Conservation (phyloP, 2,888 invertebrate species). For the Tachina lurida region DNA sequence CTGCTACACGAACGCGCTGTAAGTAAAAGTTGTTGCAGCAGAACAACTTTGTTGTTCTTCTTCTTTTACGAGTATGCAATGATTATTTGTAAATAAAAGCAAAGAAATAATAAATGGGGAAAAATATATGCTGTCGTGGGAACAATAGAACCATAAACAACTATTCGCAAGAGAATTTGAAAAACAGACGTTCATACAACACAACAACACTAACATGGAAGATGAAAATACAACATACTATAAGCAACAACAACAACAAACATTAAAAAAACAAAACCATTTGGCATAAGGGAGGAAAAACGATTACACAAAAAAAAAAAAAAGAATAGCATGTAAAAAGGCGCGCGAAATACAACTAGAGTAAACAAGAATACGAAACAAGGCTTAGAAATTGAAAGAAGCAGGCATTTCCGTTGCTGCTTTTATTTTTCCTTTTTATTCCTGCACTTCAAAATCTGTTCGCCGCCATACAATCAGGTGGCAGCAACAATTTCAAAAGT, state of each 20-base stretch:
- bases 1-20: conserved; percentile 6
- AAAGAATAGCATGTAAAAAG: conserved; percentile 47
- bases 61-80: conserved; percentile 8
- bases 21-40: conserved; percentile 27
- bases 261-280: conserved; percentile 8
- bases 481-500: conserved; percentile 28
- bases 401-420: conserved; percentile 60
- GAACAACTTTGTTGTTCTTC: conserved; percentile 33
- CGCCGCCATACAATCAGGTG: conserved; percentile 29
- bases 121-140: conserved; percentile 52
- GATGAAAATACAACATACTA: conserved; percentile 28
- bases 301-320: not conserved
- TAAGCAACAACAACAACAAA: conserved; percentile 46
- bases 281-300: conserved; percentile 6
- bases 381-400: conserved; percentile 49
- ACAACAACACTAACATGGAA: not conserved
- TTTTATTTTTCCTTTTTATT: conserved; percentile 4
- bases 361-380: conserved; percentile 62
- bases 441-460: conserved; percentile 41
- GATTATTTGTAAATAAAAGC: conserved; percentile 18
- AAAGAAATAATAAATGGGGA: not conserved
- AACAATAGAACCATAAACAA: conserved; percentile 70
- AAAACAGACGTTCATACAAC: conserved; percentile 57
- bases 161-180: conserved; percentile 64
- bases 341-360: conserved; percentile 62